phyloP scores from a whole-genome alignment of 2,797 vertebrate species.

The Craterocephalus amniculus region DNA sequence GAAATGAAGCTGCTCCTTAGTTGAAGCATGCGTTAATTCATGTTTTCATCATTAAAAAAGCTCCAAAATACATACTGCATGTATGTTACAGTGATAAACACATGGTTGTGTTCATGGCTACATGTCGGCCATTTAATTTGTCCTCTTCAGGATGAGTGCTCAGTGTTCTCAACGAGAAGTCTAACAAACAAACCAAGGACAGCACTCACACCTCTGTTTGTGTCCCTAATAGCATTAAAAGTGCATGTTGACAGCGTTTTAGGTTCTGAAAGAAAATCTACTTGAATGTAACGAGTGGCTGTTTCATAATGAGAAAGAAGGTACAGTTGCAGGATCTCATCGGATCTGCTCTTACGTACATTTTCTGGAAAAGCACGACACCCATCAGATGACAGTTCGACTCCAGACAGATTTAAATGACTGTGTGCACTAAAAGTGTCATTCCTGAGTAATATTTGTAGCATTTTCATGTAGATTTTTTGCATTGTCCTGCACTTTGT shows the following conservation, averaged over 20 bases:
- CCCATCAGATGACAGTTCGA: not conserved
- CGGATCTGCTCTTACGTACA: not conserved
- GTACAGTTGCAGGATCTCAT: not conserved
- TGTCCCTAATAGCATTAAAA: constrained; percentile 3
- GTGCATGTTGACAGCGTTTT: not conserved
- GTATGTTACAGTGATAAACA: not conserved
- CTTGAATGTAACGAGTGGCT: constrained; percentile 6
- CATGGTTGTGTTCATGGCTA: not conserved
- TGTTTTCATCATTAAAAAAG: not conserved
- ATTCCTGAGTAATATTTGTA: not conserved
- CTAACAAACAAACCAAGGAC: constrained; percentile 32
- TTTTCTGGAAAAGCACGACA: not conserved
- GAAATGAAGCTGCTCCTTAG: not conserved
- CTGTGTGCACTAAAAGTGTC: not conserved
- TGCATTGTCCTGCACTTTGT: constrained; percentile 6
- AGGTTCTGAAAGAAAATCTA: constrained; percentile 2
- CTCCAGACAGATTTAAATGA: constrained; percentile 1
- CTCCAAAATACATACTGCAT: not conserved
- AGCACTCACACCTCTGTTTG: constrained; percentile 15
- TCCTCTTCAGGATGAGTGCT: constrained; percentile 11
- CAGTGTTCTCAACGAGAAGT: constrained; percentile 13
- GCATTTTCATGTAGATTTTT: not conserved
- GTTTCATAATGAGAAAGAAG: not conserved
- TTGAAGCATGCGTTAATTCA: not conserved
- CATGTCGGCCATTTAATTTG: constrained; percentile 19